Base-by-base conservation (phyloP, 2,888 invertebrate genomes). In the Suillia variegata region DNA sequence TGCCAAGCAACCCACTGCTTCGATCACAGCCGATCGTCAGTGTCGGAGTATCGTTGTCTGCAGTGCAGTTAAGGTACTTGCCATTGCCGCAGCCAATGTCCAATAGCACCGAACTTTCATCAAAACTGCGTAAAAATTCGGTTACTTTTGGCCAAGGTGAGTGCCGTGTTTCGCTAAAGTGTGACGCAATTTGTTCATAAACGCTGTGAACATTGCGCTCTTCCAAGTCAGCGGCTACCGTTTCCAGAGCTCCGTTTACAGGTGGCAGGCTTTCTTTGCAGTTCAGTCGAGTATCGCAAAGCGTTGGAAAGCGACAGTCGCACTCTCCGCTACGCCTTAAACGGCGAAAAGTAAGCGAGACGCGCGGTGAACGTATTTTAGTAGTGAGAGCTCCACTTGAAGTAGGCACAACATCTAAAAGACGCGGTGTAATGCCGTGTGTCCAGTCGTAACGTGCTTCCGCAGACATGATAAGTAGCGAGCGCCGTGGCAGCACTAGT, bases 31-130 rank as follows among this genome's bases (percentile, higher is more conserved):
- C 96, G 59, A 95, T 83, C 89, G 92, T 64, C 5, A 76, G 59
- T 0, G 73, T 17, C n/a, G n/a, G n/a, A n/a, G n/a, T n/a, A n/a
- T n/a, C n/a, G n/a, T n/a, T n/a, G 12, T 66, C 45, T 0, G 62
- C 34, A 64, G 74, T 85, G 57, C 73, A 70, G 13, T 64, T 64
- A 1, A 99, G 86, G 82, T 99, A 98, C 85, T 99, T 99, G 42
- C 98, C 99, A 84, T 99, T 99, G 10, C 99, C 99, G 81, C 98
- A 97, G 5, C 99, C 99, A 34, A 98, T 87, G 82, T 99, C 99
- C 3, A 96, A 77, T 13, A 98, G 77, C 10, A 96, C 77, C 1
- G 91, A 87, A 0, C 92, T 93, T 0, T 79, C 59, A 0, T 86
- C 79, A 64, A 94, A 87, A 4, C 83, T 83, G 15, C 85, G 80